Percentiles rank a stretch among this genome's conserved stretches.
Conservation (phyloP, 2,113 vertebrate genomes). For the Bettongia penicillata region DNA sequence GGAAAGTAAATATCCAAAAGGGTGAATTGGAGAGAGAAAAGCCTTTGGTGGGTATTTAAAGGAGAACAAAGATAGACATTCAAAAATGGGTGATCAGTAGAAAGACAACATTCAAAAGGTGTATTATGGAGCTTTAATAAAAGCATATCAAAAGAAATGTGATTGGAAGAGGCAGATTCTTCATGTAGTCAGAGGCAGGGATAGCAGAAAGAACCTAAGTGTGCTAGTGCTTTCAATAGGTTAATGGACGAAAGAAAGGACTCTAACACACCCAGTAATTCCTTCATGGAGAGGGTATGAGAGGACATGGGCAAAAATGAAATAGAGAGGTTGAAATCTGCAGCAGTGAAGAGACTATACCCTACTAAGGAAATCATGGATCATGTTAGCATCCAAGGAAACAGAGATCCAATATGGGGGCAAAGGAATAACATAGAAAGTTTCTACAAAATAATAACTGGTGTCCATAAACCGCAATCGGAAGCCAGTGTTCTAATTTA, state of each 20-base stretch:
- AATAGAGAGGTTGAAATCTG: not conserved
- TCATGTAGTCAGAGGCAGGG: not conserved
- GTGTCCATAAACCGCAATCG: not conserved
- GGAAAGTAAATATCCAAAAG: constrained; percentile 26
- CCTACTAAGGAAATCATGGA: not conserved
- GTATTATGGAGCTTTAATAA: not conserved
- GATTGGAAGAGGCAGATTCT: not conserved
- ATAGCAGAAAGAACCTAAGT: not conserved
- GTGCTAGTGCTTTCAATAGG: not conserved
- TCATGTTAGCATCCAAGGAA: not conserved
- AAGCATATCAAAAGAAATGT: not conserved
- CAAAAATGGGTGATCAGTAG: not conserved
- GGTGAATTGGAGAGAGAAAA: constrained; percentile 4
- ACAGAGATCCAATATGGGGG: not conserved
- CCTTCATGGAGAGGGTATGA: not conserved
- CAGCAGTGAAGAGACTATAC: not conserved
- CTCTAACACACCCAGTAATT: not conserved
- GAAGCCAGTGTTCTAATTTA: constrained; percentile 3
- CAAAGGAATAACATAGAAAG: not conserved
- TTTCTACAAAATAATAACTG: constrained; percentile 4
- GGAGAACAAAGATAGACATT: constrained; percentile 18
- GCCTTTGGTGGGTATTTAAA: not conserved
- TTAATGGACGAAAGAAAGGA: not conserved
- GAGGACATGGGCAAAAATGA: not conserved
- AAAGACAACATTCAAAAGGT: not conserved